phyloP scores from a whole-genome alignment of 2,888 invertebrate genomes.

The Selenia dentaria region DNA sequence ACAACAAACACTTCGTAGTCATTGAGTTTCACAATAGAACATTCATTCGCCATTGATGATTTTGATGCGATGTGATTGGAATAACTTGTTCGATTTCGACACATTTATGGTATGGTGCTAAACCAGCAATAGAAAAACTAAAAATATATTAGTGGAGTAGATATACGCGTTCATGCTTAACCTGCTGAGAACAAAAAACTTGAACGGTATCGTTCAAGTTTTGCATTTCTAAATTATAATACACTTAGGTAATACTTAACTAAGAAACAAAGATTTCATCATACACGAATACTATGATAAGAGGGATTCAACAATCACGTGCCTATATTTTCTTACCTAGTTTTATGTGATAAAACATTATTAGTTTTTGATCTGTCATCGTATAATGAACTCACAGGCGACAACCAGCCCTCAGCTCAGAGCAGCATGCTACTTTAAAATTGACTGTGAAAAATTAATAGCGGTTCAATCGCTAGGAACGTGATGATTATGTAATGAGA shows the following conservation, averaged over 20 bases:
- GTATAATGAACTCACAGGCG: no score
- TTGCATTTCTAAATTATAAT: no score
- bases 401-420: no score
- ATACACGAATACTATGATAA: no score
- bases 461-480: constrained; percentile 31
- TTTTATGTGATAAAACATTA: no score
- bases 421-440: no score
- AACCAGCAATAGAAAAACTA: not conserved
- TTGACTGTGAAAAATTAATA: constrained; percentile 3
- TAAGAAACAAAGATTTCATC: no score
- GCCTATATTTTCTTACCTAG: no score
- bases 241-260: no score
- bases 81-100: constrained; percentile 54
- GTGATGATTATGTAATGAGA: constrained; percentile 50
- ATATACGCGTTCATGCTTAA: not conserved
- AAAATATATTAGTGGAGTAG: not conserved
- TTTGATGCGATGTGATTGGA: constrained; percentile 60
- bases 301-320: no score
- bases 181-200: not conserved
- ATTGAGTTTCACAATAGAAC: constrained; percentile 72
- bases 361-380: no score
- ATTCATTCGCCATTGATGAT: constrained; percentile 60
- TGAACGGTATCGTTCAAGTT: no score
- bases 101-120: constrained; percentile 11
- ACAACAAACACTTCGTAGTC: constrained; percentile 39